phyloP scores from a whole-genome alignment of 2,888 invertebrate species.

The Saturnia pavonia region DNA sequence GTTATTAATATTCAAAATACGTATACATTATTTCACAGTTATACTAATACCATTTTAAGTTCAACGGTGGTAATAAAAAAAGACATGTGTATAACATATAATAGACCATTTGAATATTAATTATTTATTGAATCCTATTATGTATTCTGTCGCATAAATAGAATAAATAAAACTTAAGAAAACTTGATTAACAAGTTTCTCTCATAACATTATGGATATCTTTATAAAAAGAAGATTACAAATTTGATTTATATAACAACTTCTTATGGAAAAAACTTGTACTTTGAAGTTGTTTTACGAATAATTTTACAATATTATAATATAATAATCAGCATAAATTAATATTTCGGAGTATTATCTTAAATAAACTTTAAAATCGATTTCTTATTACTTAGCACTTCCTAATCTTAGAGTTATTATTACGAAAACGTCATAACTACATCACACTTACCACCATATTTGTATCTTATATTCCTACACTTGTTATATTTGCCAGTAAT shows the following conservation, averaged over 20 bases:
- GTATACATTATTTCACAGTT: background rate
- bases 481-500: background rate
- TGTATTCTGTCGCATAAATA: background rate
- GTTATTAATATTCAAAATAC: background rate
- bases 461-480: background rate
- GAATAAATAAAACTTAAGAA: background rate
- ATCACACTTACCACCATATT: background rate
- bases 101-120: background rate
- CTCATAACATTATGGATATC: background rate
- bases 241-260: conserved; percentile 4
- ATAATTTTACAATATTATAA: background rate
- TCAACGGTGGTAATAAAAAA: background rate
- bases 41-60: background rate
- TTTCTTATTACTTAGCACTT: background rate
- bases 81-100: no score
- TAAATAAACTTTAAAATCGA: background rate
- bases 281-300: background rate
- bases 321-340: conserved; percentile 1
- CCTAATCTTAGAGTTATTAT: no score
- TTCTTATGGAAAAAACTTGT: background rate
- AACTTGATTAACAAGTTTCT: conserved; percentile 4
- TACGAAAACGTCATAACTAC: no score
- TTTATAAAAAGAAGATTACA: conserved; percentile 4
- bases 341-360: background rate
- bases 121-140: background rate